Evolutionary conservation across 2,797 vertebrate species (phyloP), one percentile per base, ranked within the genome.

Genomic region (Toxotes lorentzi): DNA sequence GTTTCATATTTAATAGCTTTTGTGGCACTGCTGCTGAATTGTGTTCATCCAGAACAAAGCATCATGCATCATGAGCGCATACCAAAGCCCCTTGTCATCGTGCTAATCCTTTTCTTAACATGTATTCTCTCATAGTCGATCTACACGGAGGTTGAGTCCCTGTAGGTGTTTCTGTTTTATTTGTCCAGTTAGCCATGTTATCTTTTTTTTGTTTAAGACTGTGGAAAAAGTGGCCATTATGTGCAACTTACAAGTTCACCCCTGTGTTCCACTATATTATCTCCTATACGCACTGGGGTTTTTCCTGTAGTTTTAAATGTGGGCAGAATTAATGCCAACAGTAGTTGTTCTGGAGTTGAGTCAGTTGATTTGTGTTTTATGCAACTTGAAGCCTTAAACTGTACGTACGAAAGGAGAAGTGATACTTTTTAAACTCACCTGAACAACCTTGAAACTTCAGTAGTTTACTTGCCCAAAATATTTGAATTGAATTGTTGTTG

Each of bases 161-260:
- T 76, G 9, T 23, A 64, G 65, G 41, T 76, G 57, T 11, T 53
- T 57, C 60, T 59, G 27, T 74, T 70, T 66, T 78, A 43, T 76
- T 79, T 54, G n/a, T 32, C 41, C 57, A 1, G 35, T 50, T 27
- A 43, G 35, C 41, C 48, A 58, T 23, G 12, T 19, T 6, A 7
- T 70, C 5, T 27, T 0, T 5, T 43, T 41, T 27, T 43, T 5
- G 24, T 17, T 56, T 30, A 4, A 47, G 9, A 59, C 51, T 43
- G 6, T 24, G 11, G 17, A 54, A 41, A 23, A 41, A 2, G 30
- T 40, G 47, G 8, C 12, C 12, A 14, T 43, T 50, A 27, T 53
- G 2, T 27, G 13, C 24, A 0, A 13, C 50, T 12, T 27, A 24
- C 1, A 30, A 40, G 53, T 56, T 56, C 5, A 35, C 2, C 34